These are phyloP conservation scores for Daktulosphaira vitifoliae DNA, from an alignment of 1,140 invertebrate genomes.

Conservation along the genomic window DNA sequence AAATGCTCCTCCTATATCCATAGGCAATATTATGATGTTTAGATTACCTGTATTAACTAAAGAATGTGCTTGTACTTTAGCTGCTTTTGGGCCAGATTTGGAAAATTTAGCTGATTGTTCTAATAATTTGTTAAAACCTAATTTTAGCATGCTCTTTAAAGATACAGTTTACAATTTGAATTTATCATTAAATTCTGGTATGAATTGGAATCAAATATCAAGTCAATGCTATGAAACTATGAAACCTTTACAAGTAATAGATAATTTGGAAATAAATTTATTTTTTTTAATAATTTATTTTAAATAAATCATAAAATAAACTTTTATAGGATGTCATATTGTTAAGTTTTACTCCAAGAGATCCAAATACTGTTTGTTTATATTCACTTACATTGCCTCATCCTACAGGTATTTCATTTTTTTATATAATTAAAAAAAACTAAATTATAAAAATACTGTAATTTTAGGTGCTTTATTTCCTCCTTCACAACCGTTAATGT, in stretches of 20 bases:
- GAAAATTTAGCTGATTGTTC: constrained; percentile 34
- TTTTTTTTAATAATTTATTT: not conserved
- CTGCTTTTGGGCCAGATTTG: constrained; percentile 26
- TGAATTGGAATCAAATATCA: constrained; percentile 11
- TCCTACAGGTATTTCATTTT: constrained; percentile 17
- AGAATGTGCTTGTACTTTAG: constrained; percentile 42
- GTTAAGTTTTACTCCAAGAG: constrained; percentile 26
- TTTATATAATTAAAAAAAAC: too few species aligned
- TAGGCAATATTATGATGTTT: constrained; percentile 49
- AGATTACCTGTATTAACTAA: constrained; percentile 45
- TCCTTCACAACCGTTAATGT: constrained; percentile 25
- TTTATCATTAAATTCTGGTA: constrained; percentile 16
- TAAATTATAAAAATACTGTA: not conserved
- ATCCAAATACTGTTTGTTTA: constrained; percentile 12
- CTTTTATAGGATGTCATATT: constrained; percentile 26
- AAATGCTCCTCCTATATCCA: constrained; percentile 45
- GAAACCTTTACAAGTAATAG: constrained; percentile 27
- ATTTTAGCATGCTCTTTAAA: constrained; percentile 27
- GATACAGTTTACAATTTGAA: constrained; percentile 28
- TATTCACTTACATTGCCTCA: constrained; percentile 24
- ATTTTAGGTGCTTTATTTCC: constrained; percentile 30
- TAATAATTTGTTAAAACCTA: constrained; percentile 24
- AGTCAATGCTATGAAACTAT: constrained; percentile 26
- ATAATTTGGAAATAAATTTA: not conserved
- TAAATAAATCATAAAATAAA: too few species aligned